Conservation (phyloP, 2,888 invertebrate species). For the Griposia aprilina region DNA sequence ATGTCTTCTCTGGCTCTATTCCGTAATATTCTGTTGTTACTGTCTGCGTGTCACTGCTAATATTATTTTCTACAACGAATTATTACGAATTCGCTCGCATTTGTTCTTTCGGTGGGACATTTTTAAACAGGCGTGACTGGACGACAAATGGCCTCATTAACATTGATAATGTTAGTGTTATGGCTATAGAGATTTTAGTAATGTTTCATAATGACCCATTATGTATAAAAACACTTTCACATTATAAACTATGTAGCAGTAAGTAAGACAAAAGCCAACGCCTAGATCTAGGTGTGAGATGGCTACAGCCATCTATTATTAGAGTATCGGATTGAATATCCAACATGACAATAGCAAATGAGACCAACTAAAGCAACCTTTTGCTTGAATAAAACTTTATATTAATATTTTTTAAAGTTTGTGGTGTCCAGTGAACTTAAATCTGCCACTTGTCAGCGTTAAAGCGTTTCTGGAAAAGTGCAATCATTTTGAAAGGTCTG, state of each 20-base stretch:
- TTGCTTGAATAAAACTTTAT: not conserved
- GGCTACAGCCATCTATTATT: not conserved
- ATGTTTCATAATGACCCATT: constrained; percentile 25
- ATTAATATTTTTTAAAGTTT: not conserved
- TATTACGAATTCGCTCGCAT: constrained; percentile 54
- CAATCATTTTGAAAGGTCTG: not conserved
- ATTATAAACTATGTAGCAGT: constrained; percentile 17
- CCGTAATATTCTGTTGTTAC: constrained; percentile 50
- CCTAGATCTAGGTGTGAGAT: not conserved
- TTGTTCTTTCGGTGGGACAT: constrained; percentile 41
- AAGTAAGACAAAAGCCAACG: not conserved
- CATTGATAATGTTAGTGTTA: constrained; percentile 37
- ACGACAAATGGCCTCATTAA: constrained; percentile 58
- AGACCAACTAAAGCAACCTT: not conserved
- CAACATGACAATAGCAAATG: not conserved
- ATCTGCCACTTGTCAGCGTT: not conserved
- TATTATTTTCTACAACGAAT: constrained; percentile 58
- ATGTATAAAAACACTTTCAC: constrained; percentile 45
- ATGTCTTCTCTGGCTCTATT: constrained; percentile 31
- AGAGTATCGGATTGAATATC: no score
- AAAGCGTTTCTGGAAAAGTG: not conserved
- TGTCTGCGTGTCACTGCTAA: constrained; percentile 43
- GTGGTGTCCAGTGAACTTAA: not conserved
- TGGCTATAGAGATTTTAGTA: constrained; percentile 36
- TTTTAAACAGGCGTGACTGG: constrained; percentile 52